These are phyloP conservation scores for Scotopteryx bipunctaria DNA, from an alignment of 2,888 invertebrate species.

Conservation along the genomic window DNA sequence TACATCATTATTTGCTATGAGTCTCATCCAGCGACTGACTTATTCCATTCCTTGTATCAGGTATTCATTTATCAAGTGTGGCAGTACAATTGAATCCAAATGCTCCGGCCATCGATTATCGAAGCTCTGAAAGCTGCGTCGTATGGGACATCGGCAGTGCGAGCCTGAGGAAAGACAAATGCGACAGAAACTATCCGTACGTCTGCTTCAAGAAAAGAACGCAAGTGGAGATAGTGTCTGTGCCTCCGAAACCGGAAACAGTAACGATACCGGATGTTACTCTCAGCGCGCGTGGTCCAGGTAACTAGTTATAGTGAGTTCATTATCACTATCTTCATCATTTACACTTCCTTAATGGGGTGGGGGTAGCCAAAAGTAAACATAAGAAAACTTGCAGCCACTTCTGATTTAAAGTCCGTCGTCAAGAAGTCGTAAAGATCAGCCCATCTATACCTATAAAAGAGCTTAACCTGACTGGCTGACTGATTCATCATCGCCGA, in stretches of 20 bases:
- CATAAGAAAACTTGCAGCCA: too few species aligned
- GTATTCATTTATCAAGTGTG: background rate
- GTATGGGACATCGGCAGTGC: background rate
- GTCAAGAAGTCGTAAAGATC: too few species aligned
- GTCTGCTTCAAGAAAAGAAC: conserved; percentile 6
- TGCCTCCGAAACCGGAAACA: background rate
- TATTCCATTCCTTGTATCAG: background rate
- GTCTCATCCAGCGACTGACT: too few species aligned
- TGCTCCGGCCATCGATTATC: background rate
- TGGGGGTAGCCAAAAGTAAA: too few species aligned
- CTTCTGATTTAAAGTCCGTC: too few species aligned
- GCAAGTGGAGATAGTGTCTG: background rate
- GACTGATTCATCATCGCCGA: too few species aligned
- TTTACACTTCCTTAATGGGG: too few species aligned
- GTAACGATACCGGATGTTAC: background rate
- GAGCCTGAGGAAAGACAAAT: background rate
- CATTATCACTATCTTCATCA: too few species aligned
- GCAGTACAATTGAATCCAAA: background rate
- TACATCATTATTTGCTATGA: too few species aligned
- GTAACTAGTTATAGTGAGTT: background rate
- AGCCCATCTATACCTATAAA: too few species aligned
- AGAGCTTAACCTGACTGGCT: too few species aligned
- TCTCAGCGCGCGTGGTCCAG: background rate
- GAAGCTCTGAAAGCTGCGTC: background rate
- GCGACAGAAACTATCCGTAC: background rate